Evolutionary conservation across 2,888 invertebrate species (phyloP), one percentile per base, ranked within the genome.

Genomic region (Hydropsyche betteni): DNA sequence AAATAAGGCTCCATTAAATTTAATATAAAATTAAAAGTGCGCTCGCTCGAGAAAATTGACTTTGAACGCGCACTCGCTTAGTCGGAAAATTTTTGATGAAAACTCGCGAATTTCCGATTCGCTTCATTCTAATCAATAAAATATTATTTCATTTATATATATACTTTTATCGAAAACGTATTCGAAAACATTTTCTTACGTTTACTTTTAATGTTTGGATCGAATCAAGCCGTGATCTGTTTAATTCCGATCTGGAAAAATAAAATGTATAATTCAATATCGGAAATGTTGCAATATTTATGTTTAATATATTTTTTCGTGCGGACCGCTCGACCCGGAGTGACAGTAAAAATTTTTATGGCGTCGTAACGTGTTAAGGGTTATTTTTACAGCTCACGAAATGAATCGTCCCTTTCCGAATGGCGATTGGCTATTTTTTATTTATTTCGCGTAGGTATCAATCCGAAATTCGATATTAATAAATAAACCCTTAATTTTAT

Each of bases 21-120:
- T 64, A 64, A 64, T 64, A 64, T 64, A 64, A 64, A 64, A 64
- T 64, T 64, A 64, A 64, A 64, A 64, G 64, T 34, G 64, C 34
- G 34, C 64, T 64, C 64, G 64, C 64, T 34, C 34, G 64, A 64
- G 64, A 64, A 64, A 64, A 64, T 64, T 64, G 64, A 64, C 55
- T 55, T 16, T 55, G 55, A 14, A 14, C 55, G 55, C 55, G 64
- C 34, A 44, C 34, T 64, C 34, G n/a, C 64, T 34, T 12, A 64
- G 64, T 14, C 64, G 64, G 64, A 64, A 64, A 64, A 64, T 33
- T 64, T 64, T 64, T 36, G 34, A 64, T 34, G 64, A 64, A 64
- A 64, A 34, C 36, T 64, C 36, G 36, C 64, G 34, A 44, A 44
- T 44, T 44, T 44, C 44, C 44, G 44, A 24, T 24, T 24, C 24